Evolutionary conservation across 2,888 invertebrate genomes (phyloP), one percentile per base, ranked within the genome.

Genomic region (Aquatica leii): DNA sequence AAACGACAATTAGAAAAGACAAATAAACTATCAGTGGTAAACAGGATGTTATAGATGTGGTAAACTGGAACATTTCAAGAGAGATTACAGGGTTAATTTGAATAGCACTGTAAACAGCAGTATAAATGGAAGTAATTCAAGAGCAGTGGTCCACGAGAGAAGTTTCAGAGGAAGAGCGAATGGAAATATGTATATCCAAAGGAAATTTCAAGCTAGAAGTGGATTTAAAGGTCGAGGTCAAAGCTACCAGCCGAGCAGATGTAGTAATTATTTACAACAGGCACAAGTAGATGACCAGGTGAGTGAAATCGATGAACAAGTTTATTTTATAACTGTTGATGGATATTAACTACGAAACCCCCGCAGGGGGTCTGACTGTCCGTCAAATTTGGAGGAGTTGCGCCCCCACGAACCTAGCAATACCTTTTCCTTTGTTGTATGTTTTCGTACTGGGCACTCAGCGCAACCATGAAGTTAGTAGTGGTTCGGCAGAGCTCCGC

Each of bases 241-340:
- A 17, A 17, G 41, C 17, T 37, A 17, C 15, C 41, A 17, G 41
- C 8, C 41, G 17, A 5, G 17, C 12, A 8, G 17, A 5, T 43
- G 3, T 43, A 8, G 12, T 14, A 8, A 43, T 43, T 43, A 43
- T 17, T 15, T 17, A 17, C 41, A 43, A 17, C 41, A 43, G 1
- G 41, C 14, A 43, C 41, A 14, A 43, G 41, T 43, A 9, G 17
- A 43, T 17, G 15, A 43, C 5, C 41, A 43, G 41, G 12, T 43
- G 41, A 43, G 41, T 14, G 41, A 43, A 14, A 17, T 43, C 15
- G 17, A 17, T 43, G 4, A 43, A 15, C 41, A 43, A 43, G 17
- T 43, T 43, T 43, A 17, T 43, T 43, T 43, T 43, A 43, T 8
- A 8, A 14, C 41, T 14, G 41, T 8, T 17, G 41, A 43, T 43